Base-by-base conservation (phyloP, 2,888 invertebrate species). In the Lottia scabra region DNA sequence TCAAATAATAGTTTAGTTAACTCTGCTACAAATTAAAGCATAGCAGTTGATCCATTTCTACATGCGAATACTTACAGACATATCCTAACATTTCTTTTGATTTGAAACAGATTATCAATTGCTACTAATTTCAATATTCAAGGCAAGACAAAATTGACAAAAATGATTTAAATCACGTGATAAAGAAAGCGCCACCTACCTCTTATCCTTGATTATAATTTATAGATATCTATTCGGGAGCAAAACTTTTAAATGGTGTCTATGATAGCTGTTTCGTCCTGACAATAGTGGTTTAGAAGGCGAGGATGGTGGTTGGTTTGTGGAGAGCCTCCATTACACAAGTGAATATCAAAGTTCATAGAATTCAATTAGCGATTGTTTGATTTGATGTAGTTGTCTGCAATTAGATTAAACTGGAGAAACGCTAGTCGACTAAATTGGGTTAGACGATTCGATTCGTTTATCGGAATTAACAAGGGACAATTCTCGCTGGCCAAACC, bases 351-450 rank as follows among this genome's bases (percentile, higher is more conserved):
- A 76, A 75, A 72, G 77, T 75, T 76, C 77, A 75, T 67, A 45
- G 72, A 71, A 79, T 79, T 80, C 81, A 78, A 81, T 81, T 80
- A 80, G 76, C 73, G 73, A 77, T 77, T 80, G 78, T 80, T 80
- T 78, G 78, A 81, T 81, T 81, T 75, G 76, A 80, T 81, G 74
- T 75, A 73, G 75, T 78, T 75, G 75, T 75, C 75, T 73, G 73
- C 77, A 80, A 78, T 80, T 75, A 74, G 78, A 77, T 80, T 80
- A 79, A 79, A 78, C 74, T 76, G 66, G 65, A 74, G 67, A 68
- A 62, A 44, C 66, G 70, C 45, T 64, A 63, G 68, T 63, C 48
- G 64, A 13, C 46, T 62, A 64, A 71, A 67, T 67, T 67, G 56
- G 68, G 65, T 67, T 68, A 72, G 27, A 13, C 26, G 69, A 45